Evolutionary conservation across 53 echinoderm and acorn worm species (phyloP), one percentile per base, ranked within the genome.

Genomic region (Paelopatides confundens): DNA sequence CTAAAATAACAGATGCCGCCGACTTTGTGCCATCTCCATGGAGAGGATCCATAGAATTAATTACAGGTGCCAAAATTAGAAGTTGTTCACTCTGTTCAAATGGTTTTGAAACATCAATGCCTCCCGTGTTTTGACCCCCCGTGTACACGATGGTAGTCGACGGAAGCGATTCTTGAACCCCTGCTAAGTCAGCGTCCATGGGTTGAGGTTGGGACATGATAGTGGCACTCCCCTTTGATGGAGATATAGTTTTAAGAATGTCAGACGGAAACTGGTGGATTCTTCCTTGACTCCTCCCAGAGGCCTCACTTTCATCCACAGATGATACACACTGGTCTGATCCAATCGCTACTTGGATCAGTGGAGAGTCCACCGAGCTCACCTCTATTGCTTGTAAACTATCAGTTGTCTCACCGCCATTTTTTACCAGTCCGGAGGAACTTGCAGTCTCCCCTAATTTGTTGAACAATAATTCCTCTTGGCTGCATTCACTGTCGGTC

Each of bases 221-320:
- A 21, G 58, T 58, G 58, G 58, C 58, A 58, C 58, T 58, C 3
- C 21, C 58, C 24, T 58, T 58, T 21, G 58, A 58, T 58, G 58
- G 58, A 6, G 58, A 58, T 58, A 58, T 58, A 23, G 58, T 58
- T 23, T 58, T 58, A n/a, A 58, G 24, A 58, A 58, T 58, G 58
- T 58, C 58, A 58, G 58, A 58, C 15, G 58, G 58, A 58, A 58
- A 58, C 58, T 58, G 58, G n/a, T 58, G 58, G n/a, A 58, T 58
- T 58, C 58, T 58, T 23, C 58, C 58, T 21, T 58, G 58, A 21
- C 58, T 58, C n/a, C n/a, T n/a, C 58, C 18, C 58, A 58, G 58
- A 58, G 58, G 58, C 21, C n/a, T 21, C 58, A 58, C 58, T 23
- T 58, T 58, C 58, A 58, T 58, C 58, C 21, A 21, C 21, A 15